phyloP scores from a whole-genome alignment of 2,888 invertebrate species.

The Cheilosia soror region DNA sequence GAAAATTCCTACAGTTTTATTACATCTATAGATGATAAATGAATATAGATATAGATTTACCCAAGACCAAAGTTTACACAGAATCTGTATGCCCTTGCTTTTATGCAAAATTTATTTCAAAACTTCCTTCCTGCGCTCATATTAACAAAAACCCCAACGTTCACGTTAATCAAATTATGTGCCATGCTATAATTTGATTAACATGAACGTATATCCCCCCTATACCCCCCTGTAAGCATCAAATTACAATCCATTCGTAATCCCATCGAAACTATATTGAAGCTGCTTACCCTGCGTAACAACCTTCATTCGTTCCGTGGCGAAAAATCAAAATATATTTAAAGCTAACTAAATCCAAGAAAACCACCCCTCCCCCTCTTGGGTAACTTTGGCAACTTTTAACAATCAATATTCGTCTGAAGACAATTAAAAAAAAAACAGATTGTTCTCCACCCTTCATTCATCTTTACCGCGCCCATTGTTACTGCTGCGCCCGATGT shows the following conservation, averaged over 20 bases:
- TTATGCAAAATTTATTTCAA: no score
- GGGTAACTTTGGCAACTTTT: slow-evolving; percentile 18
- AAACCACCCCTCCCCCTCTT: background rate
- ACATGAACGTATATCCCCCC: no score
- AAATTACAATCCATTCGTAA: slow-evolving; percentile 33
- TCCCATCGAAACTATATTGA: slow-evolving; percentile 25
- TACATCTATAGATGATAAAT: no score
- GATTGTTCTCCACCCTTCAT: background rate
- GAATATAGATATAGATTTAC: no score
- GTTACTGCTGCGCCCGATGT: slow-evolving; percentile 4
- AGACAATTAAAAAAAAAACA: background rate
- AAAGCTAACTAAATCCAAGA: slow-evolving; percentile 15
- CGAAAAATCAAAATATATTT: slow-evolving; percentile 38
- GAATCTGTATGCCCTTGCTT: no score
- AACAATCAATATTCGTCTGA: slow-evolving; percentile 36
- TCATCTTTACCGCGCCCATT: slow-evolving; percentile 33
- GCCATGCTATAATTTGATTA: background rate
- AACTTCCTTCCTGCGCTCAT: no score
- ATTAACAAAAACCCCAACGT: no score
- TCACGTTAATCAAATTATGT: background rate
- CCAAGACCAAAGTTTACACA: no score
- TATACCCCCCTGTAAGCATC: slow-evolving; percentile 3
- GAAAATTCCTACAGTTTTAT: no score
- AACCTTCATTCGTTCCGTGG: slow-evolving; percentile 47
- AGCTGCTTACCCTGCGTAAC: slow-evolving; percentile 58